Percentiles rank a stretch among this genome's conserved stretches.
Evolutionary conservation across 2,888 invertebrate genomes (phyloP).

Genomic region (Eupithecia subfuscata): DNA sequence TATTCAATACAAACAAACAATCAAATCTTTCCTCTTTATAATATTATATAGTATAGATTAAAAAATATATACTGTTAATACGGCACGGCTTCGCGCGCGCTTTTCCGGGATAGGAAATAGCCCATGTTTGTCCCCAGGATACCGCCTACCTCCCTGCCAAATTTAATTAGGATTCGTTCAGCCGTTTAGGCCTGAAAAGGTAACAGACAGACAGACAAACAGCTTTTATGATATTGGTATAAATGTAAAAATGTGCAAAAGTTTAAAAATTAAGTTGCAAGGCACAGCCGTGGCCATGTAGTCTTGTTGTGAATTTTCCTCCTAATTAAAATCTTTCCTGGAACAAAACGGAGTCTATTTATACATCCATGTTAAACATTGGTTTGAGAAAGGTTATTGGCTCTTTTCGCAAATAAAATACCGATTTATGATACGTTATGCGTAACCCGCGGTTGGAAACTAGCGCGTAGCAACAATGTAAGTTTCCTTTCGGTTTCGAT

Average conservation of each 20-base stretch:
- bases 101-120: no score
- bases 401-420: slow-evolving; percentile 22
- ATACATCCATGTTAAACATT: neutral
- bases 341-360: slow-evolving; percentile 6
- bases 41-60: no score
- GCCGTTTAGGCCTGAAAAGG: neutral
- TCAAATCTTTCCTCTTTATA: no score
- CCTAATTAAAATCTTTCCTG: slow-evolving; percentile 4
- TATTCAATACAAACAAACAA: no score
- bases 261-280: no score
- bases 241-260: no score
- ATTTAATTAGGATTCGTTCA: neutral
- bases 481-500: neutral
- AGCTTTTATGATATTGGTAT: no score
- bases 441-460: neutral
- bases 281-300: no score
- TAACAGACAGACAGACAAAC: neutral
- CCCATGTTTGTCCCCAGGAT: no score
- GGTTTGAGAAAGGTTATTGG: slow-evolving; percentile 16
- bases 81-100: no score
- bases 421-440: slow-evolving; percentile 11
- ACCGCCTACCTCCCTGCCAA: no score
- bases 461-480: neutral
- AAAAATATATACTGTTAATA: no score
- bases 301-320: neutral